phyloP scores from a whole-genome alignment of 2,888 invertebrate species.

The Drosophila mayaguana region DNA sequence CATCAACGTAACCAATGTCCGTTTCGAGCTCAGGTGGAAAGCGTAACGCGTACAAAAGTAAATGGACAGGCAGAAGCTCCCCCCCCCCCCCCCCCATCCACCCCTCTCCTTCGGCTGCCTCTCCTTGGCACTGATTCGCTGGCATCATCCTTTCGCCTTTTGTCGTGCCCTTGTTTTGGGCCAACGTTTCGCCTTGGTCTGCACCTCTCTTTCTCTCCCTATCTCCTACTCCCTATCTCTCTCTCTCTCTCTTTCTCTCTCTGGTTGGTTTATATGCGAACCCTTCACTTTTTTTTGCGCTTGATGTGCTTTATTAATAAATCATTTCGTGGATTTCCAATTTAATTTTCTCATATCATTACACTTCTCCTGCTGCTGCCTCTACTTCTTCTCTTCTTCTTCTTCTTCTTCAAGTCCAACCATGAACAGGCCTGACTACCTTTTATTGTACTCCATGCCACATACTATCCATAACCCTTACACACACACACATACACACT shows the following conservation, averaged over 20 bases:
- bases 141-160: slow-evolving; percentile 43
- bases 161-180: slow-evolving; percentile 55
- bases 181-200: slow-evolving; percentile 43
- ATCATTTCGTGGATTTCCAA: slow-evolving; percentile 83
- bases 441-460: slow-evolving; percentile 58
- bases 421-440: slow-evolving; percentile 42
- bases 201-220: not conserved
- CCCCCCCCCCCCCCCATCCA: not conserved
- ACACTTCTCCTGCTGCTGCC: slow-evolving; percentile 59
- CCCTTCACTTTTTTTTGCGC: slow-evolving; percentile 80
- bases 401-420: slow-evolving; percentile 18
- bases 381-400: slow-evolving; percentile 25
- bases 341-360: slow-evolving; percentile 83
- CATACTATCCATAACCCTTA: slow-evolving; percentile 16
- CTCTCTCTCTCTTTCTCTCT: not conserved
- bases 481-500: not conserved
- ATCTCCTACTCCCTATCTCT: not conserved
- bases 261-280: slow-evolving; percentile 46
- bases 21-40: slow-evolving; percentile 69
- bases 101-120: not conserved
- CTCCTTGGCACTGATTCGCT: slow-evolving; percentile 40
- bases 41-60: slow-evolving; percentile 80
- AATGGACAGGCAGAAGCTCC: slow-evolving; percentile 53
- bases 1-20: slow-evolving; percentile 33
- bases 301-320: slow-evolving; percentile 82